Evolutionary conservation across 1,140 invertebrate genomes (phyloP).

Genomic region (Drosophila seguyi): DNA sequence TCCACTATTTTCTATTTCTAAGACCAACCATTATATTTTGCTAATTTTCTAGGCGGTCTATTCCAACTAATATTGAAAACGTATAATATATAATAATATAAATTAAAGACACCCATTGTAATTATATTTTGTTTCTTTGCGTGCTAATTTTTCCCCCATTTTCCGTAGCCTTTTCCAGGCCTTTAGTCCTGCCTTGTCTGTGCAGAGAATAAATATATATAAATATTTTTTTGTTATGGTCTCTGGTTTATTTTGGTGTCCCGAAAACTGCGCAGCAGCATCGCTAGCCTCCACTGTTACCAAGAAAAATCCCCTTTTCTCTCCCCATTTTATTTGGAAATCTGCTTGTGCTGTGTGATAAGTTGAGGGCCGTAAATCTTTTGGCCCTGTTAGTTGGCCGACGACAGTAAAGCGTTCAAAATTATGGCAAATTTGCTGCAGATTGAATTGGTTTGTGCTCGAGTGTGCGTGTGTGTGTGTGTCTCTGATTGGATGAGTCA

Average conservation of each 20-base stretch:
- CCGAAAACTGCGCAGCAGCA: slow-evolving; percentile 62
- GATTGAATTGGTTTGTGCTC: slow-evolving; percentile 52
- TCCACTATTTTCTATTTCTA: too few species aligned
- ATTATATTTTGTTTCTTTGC: not conserved
- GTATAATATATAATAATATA: too few species aligned
- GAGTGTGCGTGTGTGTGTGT: slow-evolving; percentile 1
- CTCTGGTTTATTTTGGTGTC: slow-evolving; percentile 25
- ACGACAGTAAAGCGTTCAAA: slow-evolving; percentile 47
- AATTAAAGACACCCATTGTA: too few species aligned
- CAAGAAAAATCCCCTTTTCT: slow-evolving; percentile 9
- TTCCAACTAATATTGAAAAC: too few species aligned
- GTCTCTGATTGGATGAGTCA: slow-evolving; percentile 49
- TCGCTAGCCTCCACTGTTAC: slow-evolving; percentile 26
- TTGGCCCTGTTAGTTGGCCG: slow-evolving; percentile 50
- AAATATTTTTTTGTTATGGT: slow-evolving; percentile 69
- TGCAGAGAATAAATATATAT: not conserved
- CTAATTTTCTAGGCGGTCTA: too few species aligned
- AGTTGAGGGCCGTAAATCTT: slow-evolving; percentile 55
- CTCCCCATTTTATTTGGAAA: slow-evolving; percentile 8
- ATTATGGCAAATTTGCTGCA: slow-evolving; percentile 59
- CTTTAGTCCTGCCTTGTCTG: not conserved
- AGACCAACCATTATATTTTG: too few species aligned
- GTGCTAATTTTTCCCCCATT: not conserved
- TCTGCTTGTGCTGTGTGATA: slow-evolving; percentile 38
- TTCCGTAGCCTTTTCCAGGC: not conserved